phyloP scores from a whole-genome alignment of 2,888 invertebrate species.

The Sarcophaga subvicina region DNA sequence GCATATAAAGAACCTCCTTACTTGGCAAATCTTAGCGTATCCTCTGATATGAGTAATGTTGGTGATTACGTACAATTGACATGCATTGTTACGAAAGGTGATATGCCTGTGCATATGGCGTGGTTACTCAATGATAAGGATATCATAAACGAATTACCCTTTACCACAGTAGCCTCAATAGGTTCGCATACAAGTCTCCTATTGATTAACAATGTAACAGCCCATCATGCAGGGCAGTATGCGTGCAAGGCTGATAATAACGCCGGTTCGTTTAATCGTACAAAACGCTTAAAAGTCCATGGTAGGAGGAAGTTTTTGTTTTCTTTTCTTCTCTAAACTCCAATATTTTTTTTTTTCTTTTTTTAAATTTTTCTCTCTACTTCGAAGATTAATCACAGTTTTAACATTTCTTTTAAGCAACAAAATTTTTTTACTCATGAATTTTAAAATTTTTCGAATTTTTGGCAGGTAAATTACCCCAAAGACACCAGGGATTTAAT shows the following conservation, averaged over 20 bases:
- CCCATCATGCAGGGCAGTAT: conserved; percentile 85
- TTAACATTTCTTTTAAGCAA: too few relatives aligned
- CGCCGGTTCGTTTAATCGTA: conserved; percentile 83
- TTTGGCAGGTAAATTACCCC: too few relatives aligned
- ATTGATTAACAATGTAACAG: conserved; percentile 84
- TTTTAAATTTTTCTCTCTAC: too few relatives aligned
- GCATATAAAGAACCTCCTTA: conserved; percentile 74
- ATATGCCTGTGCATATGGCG: conserved; percentile 86
- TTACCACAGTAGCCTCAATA: conserved; percentile 78
- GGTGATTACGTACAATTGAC: conserved; percentile 91
- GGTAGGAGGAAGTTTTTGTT: conserved; percentile 80
- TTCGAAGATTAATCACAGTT: too few relatives aligned
- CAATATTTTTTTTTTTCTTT: not conserved
- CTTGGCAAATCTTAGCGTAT: conserved; percentile 78
- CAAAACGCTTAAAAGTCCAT: conserved; percentile 84
- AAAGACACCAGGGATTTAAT: too few relatives aligned
- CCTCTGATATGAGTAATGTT: conserved; percentile 78
- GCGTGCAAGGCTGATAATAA: conserved; percentile 84
- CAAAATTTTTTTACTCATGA: too few relatives aligned
- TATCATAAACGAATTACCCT: conserved; percentile 72
- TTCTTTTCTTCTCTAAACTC: not conserved
- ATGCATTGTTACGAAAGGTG: conserved; percentile 90
- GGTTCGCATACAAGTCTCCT: conserved; percentile 83
- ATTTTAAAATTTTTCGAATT: too few relatives aligned
- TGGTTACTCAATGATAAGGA: conserved; percentile 82